phyloP scores from a whole-genome alignment of 2,797 vertebrate species.

The Notoglanidium macrostoma region DNA sequence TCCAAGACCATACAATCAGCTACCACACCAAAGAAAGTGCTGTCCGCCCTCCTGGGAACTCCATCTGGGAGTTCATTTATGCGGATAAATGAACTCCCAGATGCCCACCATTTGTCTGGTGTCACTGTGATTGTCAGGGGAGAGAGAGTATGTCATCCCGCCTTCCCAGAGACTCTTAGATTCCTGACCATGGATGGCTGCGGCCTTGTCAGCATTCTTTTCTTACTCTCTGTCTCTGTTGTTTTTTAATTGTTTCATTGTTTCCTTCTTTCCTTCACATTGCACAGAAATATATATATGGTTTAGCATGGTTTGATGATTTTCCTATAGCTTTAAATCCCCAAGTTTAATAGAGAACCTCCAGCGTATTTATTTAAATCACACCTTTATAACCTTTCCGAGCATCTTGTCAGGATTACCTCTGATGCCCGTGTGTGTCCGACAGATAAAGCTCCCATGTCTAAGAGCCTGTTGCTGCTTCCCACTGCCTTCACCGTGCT shows the following conservation, averaged over 20 bases:
- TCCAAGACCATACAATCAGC: too few species aligned
- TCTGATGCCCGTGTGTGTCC: slow-evolving; percentile 44
- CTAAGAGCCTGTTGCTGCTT: slow-evolving; percentile 88
- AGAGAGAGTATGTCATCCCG: too few species aligned
- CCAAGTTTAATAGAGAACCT: neutral
- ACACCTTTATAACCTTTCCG: neutral
- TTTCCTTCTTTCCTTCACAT: neutral
- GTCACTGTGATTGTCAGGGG: too few species aligned
- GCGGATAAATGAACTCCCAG: too few species aligned
- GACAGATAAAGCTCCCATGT: slow-evolving; percentile 94
- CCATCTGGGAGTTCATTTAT: too few species aligned
- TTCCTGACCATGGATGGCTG: too few species aligned
- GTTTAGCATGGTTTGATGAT: neutral
- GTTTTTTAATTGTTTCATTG: neutral
- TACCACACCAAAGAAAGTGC: too few species aligned
- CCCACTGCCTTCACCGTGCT: slow-evolving; percentile 86
- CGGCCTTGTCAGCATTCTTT: too few species aligned
- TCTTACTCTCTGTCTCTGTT: too few species aligned
- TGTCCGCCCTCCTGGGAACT: too few species aligned
- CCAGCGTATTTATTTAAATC: neutral
- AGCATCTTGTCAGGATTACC: neutral
- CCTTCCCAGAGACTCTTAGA: too few species aligned
- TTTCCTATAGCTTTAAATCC: neutral
- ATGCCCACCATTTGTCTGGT: too few species aligned
- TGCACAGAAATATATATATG: neutral